phyloP scores from a whole-genome alignment of 2,797 vertebrate species.

The Peromyscus aztecus region DNA sequence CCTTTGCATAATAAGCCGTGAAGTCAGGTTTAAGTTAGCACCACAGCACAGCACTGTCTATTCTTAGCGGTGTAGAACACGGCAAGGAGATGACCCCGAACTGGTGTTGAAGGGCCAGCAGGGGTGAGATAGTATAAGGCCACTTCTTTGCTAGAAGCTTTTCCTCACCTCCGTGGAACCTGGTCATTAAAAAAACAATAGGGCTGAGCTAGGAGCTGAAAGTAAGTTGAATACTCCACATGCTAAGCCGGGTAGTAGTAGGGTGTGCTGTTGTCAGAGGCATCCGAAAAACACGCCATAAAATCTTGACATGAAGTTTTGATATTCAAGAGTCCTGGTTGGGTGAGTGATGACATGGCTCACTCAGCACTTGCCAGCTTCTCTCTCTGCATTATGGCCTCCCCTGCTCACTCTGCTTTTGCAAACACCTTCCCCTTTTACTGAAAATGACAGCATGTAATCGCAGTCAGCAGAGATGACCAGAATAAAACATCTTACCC shows the following conservation, averaged over 20 bases:
- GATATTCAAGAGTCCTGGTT: background rate
- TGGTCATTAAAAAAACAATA: background rate
- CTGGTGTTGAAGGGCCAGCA: background rate
- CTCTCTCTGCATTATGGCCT: slow-evolving; percentile 58
- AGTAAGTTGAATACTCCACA: background rate
- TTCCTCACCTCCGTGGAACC: background rate
- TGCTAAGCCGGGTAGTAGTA: background rate
- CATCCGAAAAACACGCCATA: background rate
- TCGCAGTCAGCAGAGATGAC: slow-evolving; percentile 66
- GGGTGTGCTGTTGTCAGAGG: background rate
- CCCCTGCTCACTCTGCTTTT: slow-evolving; percentile 16
- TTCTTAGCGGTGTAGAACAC: background rate
- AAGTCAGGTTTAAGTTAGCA: background rate
- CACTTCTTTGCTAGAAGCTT: background rate
- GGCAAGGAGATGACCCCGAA: background rate
- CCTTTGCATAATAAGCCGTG: background rate
- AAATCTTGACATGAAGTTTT: slow-evolving; percentile 24
- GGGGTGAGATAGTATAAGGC: background rate
- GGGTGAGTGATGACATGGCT: background rate
- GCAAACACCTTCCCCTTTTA: slow-evolving; percentile 56
- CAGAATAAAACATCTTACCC: slow-evolving; percentile 70
- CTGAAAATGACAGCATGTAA: slow-evolving; percentile 67
- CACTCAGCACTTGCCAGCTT: slow-evolving; percentile 43
- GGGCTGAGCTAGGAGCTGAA: background rate
- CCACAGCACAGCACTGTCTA: background rate